Percentiles rank a stretch among this genome's conserved stretches.
Conservation (phyloP, 2,113 vertebrate genomes). For the Hystrix cristata region DNA sequence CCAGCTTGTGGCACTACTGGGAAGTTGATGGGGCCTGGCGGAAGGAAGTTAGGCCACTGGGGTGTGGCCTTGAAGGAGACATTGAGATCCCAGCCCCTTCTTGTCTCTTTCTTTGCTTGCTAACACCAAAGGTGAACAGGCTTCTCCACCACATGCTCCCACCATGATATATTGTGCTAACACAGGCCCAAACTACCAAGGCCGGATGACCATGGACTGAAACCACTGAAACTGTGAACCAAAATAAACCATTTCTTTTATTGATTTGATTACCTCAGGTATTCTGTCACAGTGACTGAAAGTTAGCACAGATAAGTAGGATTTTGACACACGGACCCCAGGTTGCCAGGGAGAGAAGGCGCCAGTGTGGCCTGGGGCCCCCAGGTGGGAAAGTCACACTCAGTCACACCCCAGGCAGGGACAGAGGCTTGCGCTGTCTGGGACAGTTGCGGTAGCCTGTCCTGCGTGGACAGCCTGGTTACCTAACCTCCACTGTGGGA, state of each 20-base stretch:
- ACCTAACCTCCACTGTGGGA: neutral
- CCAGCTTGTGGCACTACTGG: neutral
- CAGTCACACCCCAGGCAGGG: neutral
- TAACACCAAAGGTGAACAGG: neutral
- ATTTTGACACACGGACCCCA: neutral
- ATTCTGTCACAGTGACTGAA: neutral
- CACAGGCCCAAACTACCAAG: neutral
- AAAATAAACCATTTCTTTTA: neutral
- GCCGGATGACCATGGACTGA: neutral
- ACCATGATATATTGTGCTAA: neutral
- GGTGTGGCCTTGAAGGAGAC: neutral
- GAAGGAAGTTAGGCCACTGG: neutral
- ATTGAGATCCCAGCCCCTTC: neutral
- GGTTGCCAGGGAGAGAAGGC: neutral
- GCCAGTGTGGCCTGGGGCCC: neutral
- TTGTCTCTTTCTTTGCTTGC: neutral
- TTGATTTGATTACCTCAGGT: neutral
- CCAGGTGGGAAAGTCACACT: too few species aligned
- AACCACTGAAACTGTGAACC: neutral
- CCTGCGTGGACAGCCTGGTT: fast-evolving
- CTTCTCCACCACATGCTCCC: neutral
- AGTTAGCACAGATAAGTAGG: neutral
- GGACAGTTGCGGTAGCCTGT: too few species aligned
- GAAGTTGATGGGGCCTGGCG: neutral
- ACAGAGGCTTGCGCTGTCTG: neutral